Conservation (phyloP, 2,797 vertebrate species). For the Lagocephalus sceleratus region DNA sequence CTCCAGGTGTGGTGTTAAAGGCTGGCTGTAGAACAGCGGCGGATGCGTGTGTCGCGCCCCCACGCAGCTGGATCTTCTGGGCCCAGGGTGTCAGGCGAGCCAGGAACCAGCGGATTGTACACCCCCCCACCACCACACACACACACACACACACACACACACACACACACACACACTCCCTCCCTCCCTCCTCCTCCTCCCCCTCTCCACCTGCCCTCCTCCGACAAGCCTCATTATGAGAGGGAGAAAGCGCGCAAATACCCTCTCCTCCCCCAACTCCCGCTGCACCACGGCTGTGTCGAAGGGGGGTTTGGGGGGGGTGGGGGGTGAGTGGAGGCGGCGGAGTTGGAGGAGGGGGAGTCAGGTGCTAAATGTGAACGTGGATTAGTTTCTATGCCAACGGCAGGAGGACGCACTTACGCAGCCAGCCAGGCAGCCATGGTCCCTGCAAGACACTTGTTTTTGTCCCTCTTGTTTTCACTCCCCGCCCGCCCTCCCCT, state of each 20-base stretch:
- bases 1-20: constrained; percentile 43
- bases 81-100: constrained; percentile 52
- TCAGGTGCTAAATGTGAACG: constrained; percentile 80
- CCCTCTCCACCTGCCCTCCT: constrained; percentile 23
- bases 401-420: constrained; percentile 71
- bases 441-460: constrained; percentile 73
- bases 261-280: constrained; percentile 52
- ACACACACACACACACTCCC: too few species aligned
- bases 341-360: constrained; percentile 28
- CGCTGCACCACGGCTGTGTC: constrained; percentile 37
- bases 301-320: constrained; percentile 16
- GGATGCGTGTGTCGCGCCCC: constrained; percentile 29
- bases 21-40: constrained; percentile 18
- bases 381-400: constrained; percentile 84
- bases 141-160: too few species aligned
- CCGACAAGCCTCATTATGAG: constrained; percentile 70
- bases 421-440: constrained; percentile 62
- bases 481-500: constrained; percentile 34
- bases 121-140: too few species aligned
- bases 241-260: constrained; percentile 53
- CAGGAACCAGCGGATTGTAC: constrained; percentile 15
- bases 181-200: neutral
- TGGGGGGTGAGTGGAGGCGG: constrained; percentile 29
- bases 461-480: constrained; percentile 71
- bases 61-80: constrained; percentile 60